These are phyloP conservation scores for Mustelus asterias DNA, from an alignment of 2,113 vertebrate genomes.

Conservation along the genomic window DNA sequence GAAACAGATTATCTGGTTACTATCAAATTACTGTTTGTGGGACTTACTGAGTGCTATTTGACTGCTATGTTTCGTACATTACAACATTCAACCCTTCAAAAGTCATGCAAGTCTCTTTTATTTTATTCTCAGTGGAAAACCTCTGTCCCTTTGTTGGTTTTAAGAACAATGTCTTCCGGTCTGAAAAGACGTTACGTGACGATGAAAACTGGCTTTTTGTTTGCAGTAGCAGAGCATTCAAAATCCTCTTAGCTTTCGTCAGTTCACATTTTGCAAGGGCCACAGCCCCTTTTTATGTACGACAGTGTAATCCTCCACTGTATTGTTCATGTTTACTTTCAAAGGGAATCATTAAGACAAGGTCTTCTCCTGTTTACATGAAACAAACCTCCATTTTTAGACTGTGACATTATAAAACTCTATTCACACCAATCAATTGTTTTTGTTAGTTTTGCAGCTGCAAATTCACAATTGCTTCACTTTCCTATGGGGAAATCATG, in stretches of 20 bases:
- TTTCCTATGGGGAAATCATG: constrained; percentile 22
- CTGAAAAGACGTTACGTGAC: not conserved
- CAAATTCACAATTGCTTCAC: constrained; percentile 17
- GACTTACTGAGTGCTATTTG: not conserved
- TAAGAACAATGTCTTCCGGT: not conserved
- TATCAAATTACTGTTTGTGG: not conserved
- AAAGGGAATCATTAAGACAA: not conserved
- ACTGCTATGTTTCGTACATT: not conserved
- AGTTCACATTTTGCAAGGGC: not conserved
- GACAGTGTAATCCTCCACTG: not conserved
- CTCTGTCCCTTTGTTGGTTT: not conserved
- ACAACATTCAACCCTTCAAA: not conserved
- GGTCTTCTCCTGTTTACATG: constrained; percentile 8
- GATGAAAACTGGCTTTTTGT: not conserved
- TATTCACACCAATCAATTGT: constrained; percentile 21
- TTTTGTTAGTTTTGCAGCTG: constrained; percentile 16
- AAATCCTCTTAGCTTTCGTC: not conserved
- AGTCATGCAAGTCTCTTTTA: not conserved
- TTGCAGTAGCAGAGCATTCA: not conserved
- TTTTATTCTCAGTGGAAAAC: not conserved
- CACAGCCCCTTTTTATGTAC: not conserved
- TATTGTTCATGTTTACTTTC: not conserved
- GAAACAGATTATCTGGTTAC: not conserved
- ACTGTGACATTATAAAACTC: constrained; percentile 7
- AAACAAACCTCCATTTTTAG: not conserved